Evolutionary conservation across 2,113 vertebrate species (phyloP).

Genomic region (Brachyhypopomus gauderio): DNA sequence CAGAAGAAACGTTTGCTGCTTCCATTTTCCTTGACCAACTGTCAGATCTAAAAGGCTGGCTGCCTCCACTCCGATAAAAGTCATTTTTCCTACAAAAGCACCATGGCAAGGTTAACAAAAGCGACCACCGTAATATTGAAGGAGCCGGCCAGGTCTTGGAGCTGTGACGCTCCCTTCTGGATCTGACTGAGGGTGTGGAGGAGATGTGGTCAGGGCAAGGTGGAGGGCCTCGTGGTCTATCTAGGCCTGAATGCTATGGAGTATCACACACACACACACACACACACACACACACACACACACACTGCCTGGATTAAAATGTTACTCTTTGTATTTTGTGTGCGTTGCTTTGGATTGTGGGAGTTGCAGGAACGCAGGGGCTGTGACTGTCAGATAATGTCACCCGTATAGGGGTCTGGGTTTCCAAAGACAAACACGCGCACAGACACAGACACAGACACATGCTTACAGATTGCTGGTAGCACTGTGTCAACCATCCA

Average conservation of each 20-base stretch:
- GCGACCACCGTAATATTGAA: background rate
- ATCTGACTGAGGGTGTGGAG: conserved; percentile 8
- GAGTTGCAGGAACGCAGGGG: too few relatives aligned
- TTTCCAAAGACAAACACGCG: background rate
- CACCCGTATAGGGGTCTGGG: too few relatives aligned
- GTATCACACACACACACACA: background rate
- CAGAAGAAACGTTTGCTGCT: background rate
- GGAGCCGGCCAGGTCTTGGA: background rate
- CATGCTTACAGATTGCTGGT: background rate
- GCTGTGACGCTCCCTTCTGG: conserved; percentile 18
- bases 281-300: conserved; percentile 15
- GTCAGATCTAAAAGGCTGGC: conserved; percentile 28
- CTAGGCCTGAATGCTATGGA: conserved; percentile 8
- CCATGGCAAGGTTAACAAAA: conserved; percentile 12
- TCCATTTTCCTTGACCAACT: conserved; percentile 13
- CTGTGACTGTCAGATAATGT: too few relatives aligned
- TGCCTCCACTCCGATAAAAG: conserved; percentile 15
- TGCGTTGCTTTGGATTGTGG: too few relatives aligned
- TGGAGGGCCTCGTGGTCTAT: conserved; percentile 15
- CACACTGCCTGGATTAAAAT: background rate
- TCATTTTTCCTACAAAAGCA: conserved; percentile 27
- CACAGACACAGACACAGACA: background rate
- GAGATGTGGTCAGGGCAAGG: conserved; percentile 33
- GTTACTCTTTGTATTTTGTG: too few relatives aligned
- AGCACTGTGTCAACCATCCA: conserved; percentile 21